A percentile compares a stretch with the other conserved stretches of the same genome.
Conservation (phyloP, 2,113 vertebrate genomes). For the Corynorhinus townsendii region DNA sequence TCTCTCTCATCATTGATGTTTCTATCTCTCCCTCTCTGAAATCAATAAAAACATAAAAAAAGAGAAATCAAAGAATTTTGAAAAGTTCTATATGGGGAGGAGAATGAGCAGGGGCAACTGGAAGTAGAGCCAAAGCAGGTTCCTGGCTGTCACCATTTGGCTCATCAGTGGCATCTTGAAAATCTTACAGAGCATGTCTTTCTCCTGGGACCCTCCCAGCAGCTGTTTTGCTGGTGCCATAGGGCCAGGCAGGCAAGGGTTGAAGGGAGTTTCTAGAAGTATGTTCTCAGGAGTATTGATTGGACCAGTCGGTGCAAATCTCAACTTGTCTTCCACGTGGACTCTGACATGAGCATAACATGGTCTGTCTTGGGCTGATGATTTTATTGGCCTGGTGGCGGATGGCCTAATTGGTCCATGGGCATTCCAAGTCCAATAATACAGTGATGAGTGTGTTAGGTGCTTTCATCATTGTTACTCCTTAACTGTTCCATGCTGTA, state of each 20-base stretch:
- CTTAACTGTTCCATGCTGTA: not conserved
- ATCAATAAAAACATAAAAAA: too few relatives aligned
- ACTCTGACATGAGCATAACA: not conserved
- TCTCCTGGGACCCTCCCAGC: not conserved
- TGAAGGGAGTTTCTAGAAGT: not conserved
- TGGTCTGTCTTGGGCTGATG: not conserved
- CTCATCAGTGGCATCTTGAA: constrained; percentile 75
- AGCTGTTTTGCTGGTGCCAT: not conserved
- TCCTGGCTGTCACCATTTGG: constrained; percentile 31
- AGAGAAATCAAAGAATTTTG: constrained; percentile 46
- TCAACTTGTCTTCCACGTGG: not conserved
- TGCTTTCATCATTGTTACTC: not conserved
- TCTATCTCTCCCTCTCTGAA: too few relatives aligned
- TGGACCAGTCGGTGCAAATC: not conserved
- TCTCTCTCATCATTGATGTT: too few relatives aligned
- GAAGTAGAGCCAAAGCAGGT: not conserved
- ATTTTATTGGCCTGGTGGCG: not conserved
- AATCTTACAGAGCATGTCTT: not conserved
- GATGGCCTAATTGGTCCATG: not conserved
- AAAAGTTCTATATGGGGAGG: constrained; percentile 7
- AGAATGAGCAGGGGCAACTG: not conserved
- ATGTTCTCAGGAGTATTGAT: not conserved
- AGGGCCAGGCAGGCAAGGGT: too few relatives aligned
- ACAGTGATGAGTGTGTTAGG: not conserved
- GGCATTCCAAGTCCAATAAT: not conserved